Evolutionary conservation across 92 coral and sea anemone species (phyloP).

Genomic region (Porites divaricata): DNA sequence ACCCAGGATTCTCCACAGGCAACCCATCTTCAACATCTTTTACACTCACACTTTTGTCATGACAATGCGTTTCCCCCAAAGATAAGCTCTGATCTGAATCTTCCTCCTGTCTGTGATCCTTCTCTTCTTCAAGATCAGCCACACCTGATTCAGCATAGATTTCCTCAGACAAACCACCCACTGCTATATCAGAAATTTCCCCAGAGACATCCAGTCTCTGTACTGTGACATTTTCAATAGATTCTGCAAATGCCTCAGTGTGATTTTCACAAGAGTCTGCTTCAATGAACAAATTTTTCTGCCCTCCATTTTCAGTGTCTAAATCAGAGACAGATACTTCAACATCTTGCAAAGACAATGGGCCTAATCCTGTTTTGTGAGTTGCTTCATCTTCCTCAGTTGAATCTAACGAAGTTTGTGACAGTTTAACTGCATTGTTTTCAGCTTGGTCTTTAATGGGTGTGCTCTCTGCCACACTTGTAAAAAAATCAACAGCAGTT

Average conservation of each 20-base stretch:
- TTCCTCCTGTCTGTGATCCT: not conserved
- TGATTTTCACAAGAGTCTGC: conserved; percentile 14
- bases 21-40: conserved; percentile 6
- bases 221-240: conserved; percentile 36
- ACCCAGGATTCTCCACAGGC: conserved; percentile 36
- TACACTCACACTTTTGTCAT: conserved; percentile 5
- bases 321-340: conserved; percentile 15
- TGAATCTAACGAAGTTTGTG: not conserved
- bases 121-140: conserved; percentile 20
- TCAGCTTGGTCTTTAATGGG: conserved; percentile 30
- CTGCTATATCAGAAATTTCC: conserved; percentile 15
- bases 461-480: conserved; percentile 39
- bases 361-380: not conserved
- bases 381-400: not conserved
- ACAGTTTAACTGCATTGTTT: not conserved
- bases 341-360: conserved; percentile 20
- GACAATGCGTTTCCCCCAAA: not conserved
- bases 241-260: not conserved
- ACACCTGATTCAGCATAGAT: conserved; percentile 2
- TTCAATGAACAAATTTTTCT: not conserved
- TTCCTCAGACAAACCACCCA: not conserved
- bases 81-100: conserved; percentile 23
- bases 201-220: conserved; percentile 41
- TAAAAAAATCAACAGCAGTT: conserved; percentile 29
- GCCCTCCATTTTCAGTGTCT: not conserved